Evolutionary conservation across 2,797 vertebrate genomes (phyloP).

Genomic region (Protonibea diacanthus): DNA sequence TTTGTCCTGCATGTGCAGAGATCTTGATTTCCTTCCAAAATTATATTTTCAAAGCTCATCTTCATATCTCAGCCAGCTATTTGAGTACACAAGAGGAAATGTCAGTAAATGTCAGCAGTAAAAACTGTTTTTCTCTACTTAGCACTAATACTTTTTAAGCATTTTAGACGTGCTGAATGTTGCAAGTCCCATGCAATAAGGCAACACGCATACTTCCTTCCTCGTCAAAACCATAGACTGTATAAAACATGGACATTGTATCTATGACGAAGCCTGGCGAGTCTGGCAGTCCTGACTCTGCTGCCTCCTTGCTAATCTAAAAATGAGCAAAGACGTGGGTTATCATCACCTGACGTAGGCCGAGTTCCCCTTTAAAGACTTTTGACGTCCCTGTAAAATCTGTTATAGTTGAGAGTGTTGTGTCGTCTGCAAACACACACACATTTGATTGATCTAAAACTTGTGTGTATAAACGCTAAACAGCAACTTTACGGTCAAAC

Average conservation of each 20-base stretch:
- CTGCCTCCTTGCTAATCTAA: too few species aligned
- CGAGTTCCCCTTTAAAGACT: too few species aligned
- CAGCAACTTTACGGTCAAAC: background rate
- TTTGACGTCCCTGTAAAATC: background rate
- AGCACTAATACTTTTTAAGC: background rate
- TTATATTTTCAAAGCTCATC: conserved; percentile 27
- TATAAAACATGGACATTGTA: too few species aligned
- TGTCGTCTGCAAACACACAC: conserved; percentile 8
- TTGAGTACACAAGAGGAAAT: conserved; percentile 8
- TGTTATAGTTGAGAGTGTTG: background rate
- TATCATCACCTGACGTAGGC: too few species aligned
- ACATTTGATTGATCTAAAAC: background rate
- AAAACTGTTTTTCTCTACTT: background rate
- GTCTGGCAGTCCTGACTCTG: too few species aligned
- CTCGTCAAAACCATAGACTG: too few species aligned
- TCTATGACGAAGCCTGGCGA: too few species aligned
- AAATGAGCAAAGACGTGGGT: too few species aligned
- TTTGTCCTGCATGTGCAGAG: background rate
- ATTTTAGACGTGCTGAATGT: background rate
- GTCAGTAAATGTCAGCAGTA: background rate
- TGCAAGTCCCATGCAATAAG: too few species aligned
- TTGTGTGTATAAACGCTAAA: conserved; percentile 4
- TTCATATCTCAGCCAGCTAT: conserved; percentile 29
- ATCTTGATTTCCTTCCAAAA: conserved; percentile 46
- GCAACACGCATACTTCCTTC: too few species aligned